Conservation (phyloP, 1,140 invertebrate genomes). For the Lethrus apterus region DNA sequence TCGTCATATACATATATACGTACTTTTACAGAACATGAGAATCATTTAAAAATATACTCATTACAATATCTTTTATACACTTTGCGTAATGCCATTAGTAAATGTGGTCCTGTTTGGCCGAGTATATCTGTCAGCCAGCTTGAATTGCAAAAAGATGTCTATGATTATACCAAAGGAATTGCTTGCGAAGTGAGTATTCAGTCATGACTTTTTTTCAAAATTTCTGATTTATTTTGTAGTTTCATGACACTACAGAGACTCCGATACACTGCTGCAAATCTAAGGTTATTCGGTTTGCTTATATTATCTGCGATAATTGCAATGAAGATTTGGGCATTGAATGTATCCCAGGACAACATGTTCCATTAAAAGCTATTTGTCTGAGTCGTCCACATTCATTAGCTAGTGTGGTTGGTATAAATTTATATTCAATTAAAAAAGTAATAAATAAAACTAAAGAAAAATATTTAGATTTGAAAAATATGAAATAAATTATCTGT, state of each 20-base stretch:
- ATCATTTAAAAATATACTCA: constrained; percentile 47
- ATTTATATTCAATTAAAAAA: too few relatives aligned
- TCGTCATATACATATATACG: background rate
- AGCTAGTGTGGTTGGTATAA: too few relatives aligned
- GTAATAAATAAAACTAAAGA: too few relatives aligned
- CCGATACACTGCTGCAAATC: constrained; percentile 46
- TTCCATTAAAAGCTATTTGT: constrained; percentile 33
- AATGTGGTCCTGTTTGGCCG: constrained; percentile 12
- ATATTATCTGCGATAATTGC: constrained; percentile 47
- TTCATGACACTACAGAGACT: constrained; percentile 43
- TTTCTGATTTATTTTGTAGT: constrained; percentile 37
- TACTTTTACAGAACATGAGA: constrained; percentile 5
- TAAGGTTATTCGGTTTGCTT: constrained; percentile 47
- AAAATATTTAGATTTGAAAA: too few relatives aligned
- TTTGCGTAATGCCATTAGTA: constrained; percentile 39
- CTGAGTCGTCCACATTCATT: too few relatives aligned
- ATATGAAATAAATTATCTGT: too few relatives aligned
- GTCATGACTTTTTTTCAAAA: constrained; percentile 8
- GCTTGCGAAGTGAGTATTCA: constrained; percentile 45
- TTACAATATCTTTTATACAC: constrained; percentile 45
- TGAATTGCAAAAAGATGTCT: constrained; percentile 47
- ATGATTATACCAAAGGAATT: constrained; percentile 41
- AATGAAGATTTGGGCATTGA: constrained; percentile 43
- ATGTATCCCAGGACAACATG: constrained; percentile 43
- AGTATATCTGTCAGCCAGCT: constrained; percentile 40